Conservation (phyloP, 2,113 vertebrate species). For the Manacus vitellinus region DNA sequence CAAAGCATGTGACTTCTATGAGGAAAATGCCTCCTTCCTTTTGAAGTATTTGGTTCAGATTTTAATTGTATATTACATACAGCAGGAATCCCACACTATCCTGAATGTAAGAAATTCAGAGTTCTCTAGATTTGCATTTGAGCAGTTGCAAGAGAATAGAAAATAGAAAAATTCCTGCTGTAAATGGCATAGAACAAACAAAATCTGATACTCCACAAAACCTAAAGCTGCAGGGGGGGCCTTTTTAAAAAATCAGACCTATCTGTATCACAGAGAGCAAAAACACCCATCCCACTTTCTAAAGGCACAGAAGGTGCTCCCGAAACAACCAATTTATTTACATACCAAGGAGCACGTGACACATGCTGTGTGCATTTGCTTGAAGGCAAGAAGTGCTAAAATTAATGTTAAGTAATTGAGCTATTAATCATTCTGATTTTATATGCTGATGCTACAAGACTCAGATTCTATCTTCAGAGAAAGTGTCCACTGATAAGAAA, state of each 20-base stretch:
- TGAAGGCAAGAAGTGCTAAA: constrained; percentile 22
- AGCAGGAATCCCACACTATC: not conserved
- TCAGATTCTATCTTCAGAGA: constrained; percentile 49
- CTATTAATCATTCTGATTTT: constrained; percentile 60
- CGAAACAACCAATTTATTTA: not conserved
- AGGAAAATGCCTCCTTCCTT: not conserved
- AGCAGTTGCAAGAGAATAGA: not conserved
- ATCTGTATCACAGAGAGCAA: not conserved
- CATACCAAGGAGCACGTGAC: not conserved
- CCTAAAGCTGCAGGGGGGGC: not conserved
- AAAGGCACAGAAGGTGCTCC: not conserved
- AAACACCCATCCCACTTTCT: not conserved
- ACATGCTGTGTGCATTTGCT: not conserved
- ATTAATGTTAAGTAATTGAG: constrained; percentile 54
- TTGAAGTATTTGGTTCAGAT: not conserved
- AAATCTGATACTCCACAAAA: not conserved
- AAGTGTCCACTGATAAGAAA: constrained; percentile 31
- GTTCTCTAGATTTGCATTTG: not conserved
- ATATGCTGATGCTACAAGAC: constrained; percentile 18
- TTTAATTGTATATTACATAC: not conserved
- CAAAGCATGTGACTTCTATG: not conserved
- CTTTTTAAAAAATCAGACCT: not conserved
- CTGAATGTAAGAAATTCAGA: not conserved
- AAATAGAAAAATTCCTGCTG: not conserved
- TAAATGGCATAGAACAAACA: not conserved